Evolutionary conservation across 2,113 vertebrate species (phyloP).

Genomic region (Geococcyx californianus): DNA sequence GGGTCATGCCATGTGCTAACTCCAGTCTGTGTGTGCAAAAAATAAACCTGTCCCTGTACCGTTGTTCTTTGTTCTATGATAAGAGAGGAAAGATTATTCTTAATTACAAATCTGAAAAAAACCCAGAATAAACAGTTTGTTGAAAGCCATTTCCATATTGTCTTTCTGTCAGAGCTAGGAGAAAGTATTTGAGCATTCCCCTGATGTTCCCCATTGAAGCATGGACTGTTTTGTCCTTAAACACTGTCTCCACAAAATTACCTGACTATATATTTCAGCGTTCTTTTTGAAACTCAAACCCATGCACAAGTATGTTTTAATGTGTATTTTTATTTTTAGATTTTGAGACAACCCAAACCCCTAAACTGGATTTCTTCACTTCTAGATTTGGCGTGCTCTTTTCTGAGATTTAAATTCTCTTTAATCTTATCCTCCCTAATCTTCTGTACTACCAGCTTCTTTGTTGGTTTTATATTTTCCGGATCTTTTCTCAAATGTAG

Average conservation of each 20-base stretch:
- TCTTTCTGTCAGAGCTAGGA: not conserved
- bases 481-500: slow-evolving; percentile 10
- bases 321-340: not conserved
- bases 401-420: not conserved
- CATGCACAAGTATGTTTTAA: not conserved
- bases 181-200: not conserved
- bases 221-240: not conserved
- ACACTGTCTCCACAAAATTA: not conserved
- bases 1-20: slow-evolving; percentile 98
- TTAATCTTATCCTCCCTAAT: slow-evolving; percentile 42
- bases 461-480: slow-evolving; percentile 35
- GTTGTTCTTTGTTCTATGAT: slow-evolving; percentile 89
- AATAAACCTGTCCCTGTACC: slow-evolving; percentile 96
- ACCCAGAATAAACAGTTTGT: not conserved
- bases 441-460: slow-evolving; percentile 3
- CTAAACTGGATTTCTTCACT: not conserved
- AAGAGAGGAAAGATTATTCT: not conserved
- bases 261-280: not conserved
- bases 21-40: slow-evolving; percentile 96
- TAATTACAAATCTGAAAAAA: not conserved
- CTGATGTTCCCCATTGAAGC: not conserved
- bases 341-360: not conserved
- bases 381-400: not conserved
- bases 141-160: not conserved
- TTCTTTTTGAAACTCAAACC: not conserved